phyloP scores from a whole-genome alignment of 2,888 invertebrate species.

The Iselma pallidipennis region DNA sequence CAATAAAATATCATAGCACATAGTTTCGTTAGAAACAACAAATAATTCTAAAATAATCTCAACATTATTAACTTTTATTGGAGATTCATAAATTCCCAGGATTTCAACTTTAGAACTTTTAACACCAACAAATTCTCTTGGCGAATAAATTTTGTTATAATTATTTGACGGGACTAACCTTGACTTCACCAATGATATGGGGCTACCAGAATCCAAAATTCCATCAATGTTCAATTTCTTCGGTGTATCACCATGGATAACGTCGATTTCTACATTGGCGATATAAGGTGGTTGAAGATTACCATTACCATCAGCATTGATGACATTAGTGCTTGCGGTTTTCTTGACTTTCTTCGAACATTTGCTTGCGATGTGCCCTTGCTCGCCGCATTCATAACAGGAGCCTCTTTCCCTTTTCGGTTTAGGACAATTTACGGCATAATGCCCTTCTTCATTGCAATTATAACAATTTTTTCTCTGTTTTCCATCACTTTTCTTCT shows the following conservation, averaged over 20 bases:
- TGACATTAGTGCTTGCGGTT: neutral
- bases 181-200: neutral
- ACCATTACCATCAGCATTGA: neutral
- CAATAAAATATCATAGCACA: neutral
- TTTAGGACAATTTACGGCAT: constrained; percentile 12
- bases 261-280: neutral
- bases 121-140: neutral
- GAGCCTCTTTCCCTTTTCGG: constrained; percentile 20
- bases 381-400: constrained; percentile 18
- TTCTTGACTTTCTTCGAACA: constrained; percentile 1
- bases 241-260: neutral
- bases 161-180: neutral
- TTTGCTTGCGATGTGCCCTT: constrained; percentile 7
- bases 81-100: neutral
- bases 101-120: neutral
- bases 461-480: constrained; percentile 16
- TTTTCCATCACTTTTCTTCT: neutral
- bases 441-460: constrained; percentile 20
- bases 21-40: neutral
- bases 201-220: neutral
- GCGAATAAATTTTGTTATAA: neutral
- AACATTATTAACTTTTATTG: neutral
- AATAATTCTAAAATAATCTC: neutral
- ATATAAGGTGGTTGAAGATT: neutral
- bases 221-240: neutral